A percentile compares a stretch with the other conserved stretches of the same genome.
Conservation (phyloP, 2,113 vertebrate genomes). For the Dicerorhinus sumatrensis region DNA sequence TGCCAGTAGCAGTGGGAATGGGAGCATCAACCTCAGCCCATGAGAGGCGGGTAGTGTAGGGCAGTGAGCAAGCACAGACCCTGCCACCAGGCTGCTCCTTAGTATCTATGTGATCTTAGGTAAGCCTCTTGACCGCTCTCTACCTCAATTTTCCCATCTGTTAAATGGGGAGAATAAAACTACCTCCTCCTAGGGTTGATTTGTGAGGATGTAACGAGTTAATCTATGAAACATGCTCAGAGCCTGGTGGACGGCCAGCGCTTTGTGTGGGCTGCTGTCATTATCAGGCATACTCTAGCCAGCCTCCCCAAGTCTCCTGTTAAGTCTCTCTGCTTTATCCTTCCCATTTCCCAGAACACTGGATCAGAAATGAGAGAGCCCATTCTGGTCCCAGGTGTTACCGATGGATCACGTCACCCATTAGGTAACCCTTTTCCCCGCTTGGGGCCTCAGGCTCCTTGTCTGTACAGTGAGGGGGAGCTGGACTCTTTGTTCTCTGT, state of each 20-base stretch:
- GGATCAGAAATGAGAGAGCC: not conserved
- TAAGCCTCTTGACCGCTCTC: not conserved
- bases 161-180: not conserved
- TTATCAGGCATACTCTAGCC: not conserved
- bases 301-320: not conserved
- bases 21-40: constrained; percentile 78
- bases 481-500: not conserved
- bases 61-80: not conserved
- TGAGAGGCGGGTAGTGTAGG: constrained; percentile 72
- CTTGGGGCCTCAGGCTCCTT: not conserved
- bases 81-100: not conserved
- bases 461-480: not conserved
- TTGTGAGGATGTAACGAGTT: not conserved
- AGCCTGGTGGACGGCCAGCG: not conserved
- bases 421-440: not conserved
- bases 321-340: not conserved
- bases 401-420: not conserved
- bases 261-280: not conserved
- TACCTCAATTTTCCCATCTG: not conserved
- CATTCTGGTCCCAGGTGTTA: not conserved
- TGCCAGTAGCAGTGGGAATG: not conserved
- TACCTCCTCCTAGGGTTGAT: not conserved
- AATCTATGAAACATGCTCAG: not conserved
- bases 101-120: not conserved
- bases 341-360: not conserved